Percentiles rank a stretch among this genome's conserved stretches.
Evolutionary conservation across 2,113 vertebrate species (phyloP).

Genomic region (Tympanuchus pallidicinctus): DNA sequence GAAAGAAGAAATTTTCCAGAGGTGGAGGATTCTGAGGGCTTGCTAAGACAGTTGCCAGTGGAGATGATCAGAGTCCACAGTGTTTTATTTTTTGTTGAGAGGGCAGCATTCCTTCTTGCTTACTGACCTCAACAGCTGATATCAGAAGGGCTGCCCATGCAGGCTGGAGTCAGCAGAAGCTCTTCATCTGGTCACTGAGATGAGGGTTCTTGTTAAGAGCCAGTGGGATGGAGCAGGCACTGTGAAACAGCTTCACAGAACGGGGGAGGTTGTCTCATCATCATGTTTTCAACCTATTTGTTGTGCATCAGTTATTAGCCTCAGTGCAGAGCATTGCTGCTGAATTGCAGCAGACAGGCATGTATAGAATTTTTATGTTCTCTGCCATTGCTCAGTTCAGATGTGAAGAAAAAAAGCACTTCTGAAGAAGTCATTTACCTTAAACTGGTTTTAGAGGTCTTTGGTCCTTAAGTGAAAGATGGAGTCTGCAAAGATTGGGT

Average conservation of each 20-base stretch:
- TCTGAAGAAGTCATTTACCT: not conserved
- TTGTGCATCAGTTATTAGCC: not conserved
- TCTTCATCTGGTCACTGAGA: not conserved
- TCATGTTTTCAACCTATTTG: not conserved
- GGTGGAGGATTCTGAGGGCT: not conserved
- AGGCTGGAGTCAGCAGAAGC: not conserved
- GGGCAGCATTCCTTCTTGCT: not conserved
- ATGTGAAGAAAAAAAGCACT: not conserved
- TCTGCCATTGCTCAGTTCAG: not conserved
- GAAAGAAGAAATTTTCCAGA: not conserved
- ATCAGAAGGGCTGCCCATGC: not conserved
- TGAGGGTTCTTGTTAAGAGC: not conserved
- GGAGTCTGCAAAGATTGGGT: not conserved
- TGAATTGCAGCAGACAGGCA: not conserved
- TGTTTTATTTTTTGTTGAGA: not conserved
- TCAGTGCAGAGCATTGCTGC: not conserved
- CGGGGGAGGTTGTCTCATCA: not conserved
- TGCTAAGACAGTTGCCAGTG: not conserved
- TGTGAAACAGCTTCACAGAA: not conserved
- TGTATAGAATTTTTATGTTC: accelerated
- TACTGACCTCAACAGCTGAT: not conserved
- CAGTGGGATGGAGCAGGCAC: not conserved
- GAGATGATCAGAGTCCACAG: not conserved
- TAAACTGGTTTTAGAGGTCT: not conserved
- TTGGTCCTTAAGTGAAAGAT: not conserved